These are phyloP conservation scores for Chironomus riparius DNA, from an alignment of 2,888 invertebrate genomes.

Conservation along the genomic window DNA sequence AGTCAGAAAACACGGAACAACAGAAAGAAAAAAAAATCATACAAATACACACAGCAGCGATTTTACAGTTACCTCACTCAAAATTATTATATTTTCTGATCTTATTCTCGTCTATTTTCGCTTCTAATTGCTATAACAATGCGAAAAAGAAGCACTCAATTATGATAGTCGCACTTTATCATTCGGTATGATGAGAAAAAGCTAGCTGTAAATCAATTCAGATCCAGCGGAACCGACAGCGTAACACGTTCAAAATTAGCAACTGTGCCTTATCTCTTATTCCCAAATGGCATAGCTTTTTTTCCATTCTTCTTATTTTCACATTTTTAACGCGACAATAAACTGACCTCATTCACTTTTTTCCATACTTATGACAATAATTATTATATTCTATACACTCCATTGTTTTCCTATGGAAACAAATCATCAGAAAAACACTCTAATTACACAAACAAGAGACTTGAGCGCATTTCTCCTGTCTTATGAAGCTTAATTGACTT, in stretches of 20 bases:
- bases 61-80: slow-evolving; percentile 18
- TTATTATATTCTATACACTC: neutral
- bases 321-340: neutral
- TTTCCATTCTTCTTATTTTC: neutral
- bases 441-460: too few relatives aligned
- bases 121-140: neutral
- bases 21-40: neutral
- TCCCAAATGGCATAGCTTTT: too few relatives aligned
- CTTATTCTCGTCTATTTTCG: neutral
- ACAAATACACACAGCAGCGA: neutral
- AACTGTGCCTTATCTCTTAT: too few relatives aligned
- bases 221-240: too few relatives aligned
- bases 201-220: slow-evolving; percentile 4
- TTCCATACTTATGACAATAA: neutral
- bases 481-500: too few relatives aligned
- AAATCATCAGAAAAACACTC: neutral
- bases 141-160: neutral
- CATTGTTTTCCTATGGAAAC: neutral
- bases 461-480: too few relatives aligned
- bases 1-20: neutral
- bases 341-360: neutral
- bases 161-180: neutral
- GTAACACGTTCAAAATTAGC: too few relatives aligned
- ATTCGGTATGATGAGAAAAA: neutral
- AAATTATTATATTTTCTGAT: neutral